Percentiles rank a stretch among this genome's conserved stretches.
Evolutionary conservation across 2,797 vertebrate species (phyloP).

Genomic region (Parauchenoglanis punctatus): DNA sequence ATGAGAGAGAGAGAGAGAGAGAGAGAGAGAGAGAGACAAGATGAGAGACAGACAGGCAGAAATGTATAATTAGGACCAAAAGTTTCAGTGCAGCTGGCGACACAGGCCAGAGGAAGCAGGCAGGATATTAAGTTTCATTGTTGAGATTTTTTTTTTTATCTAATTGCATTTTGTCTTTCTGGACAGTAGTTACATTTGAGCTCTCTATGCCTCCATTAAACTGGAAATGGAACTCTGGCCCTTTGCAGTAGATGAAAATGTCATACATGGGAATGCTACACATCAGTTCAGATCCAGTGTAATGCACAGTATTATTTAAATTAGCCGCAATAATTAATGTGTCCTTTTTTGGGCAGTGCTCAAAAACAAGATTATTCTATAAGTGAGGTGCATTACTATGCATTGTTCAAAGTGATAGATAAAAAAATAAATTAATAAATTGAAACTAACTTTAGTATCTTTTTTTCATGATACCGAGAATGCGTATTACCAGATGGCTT

Average conservation of each 20-base stretch:
- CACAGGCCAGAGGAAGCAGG: constrained; percentile 72
- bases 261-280: constrained; percentile 60
- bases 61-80: constrained; percentile 85
- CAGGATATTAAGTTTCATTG: constrained; percentile 77
- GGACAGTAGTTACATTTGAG: constrained; percentile 69
- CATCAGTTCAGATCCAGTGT: constrained; percentile 40
- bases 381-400: constrained; percentile 9
- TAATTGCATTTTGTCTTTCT: constrained; percentile 69
- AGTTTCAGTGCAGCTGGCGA: constrained; percentile 75
- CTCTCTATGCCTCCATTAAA: constrained; percentile 69
- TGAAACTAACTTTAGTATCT: neutral
- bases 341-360: constrained; percentile 29
- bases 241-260: constrained; percentile 54
- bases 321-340: constrained; percentile 45
- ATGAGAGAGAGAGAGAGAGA: constrained; percentile 73
- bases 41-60: constrained; percentile 80
- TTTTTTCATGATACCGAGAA: neutral
- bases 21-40: constrained; percentile 48
- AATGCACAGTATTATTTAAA: constrained; percentile 48
- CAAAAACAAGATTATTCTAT: constrained; percentile 38
- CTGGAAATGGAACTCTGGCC: constrained; percentile 55
- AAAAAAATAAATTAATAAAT: neutral
- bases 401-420: neutral
- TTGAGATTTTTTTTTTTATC: constrained; percentile 46
- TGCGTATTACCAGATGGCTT: neutral